These are phyloP conservation scores for Drosophila colorata DNA, from an alignment of 2,888 invertebrate genomes.

Conservation along the genomic window DNA sequence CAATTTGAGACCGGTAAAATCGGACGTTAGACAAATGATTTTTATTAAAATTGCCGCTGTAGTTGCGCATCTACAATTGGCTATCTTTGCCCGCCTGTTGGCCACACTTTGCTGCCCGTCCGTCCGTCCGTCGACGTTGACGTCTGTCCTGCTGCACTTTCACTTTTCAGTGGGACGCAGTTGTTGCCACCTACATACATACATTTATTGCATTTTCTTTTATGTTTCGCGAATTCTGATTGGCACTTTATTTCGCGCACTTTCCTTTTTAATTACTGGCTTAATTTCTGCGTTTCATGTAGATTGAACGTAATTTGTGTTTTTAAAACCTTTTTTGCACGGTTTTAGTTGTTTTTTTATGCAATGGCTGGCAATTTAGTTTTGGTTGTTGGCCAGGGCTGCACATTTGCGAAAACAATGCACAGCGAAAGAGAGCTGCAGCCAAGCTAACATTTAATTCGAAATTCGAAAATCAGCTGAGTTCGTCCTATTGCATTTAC, in stretches of 20 bases:
- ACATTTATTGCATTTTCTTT: conserved; percentile 57
- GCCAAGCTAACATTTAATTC: conserved; percentile 36
- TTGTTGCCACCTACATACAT: conserved; percentile 60
- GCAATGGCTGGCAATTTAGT: conserved; percentile 59
- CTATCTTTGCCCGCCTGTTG: conserved; percentile 11
- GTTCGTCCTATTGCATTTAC: neutral
- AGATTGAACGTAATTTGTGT: neutral
- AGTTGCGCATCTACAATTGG: conserved; percentile 7
- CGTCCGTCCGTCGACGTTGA: conserved; percentile 12
- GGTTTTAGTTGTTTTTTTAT: conserved; percentile 43
- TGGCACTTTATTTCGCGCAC: neutral
- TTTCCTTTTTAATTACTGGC: neutral
- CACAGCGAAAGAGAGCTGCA: conserved; percentile 40
- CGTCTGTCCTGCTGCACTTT: conserved; percentile 66
- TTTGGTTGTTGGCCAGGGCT: conserved; percentile 56
- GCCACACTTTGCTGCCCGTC: conserved; percentile 23
- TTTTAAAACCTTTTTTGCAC: conserved; percentile 29
- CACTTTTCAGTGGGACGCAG: conserved; percentile 78
- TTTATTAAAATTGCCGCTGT: neutral
- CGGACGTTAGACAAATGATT: conserved; percentile 26
- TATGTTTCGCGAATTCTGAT: conserved; percentile 7
- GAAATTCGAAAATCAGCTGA: conserved; percentile 42
- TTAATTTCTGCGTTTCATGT: neutral
- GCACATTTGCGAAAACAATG: conserved; percentile 44
- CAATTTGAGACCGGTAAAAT: conserved; percentile 57